Evolutionary conservation across 2,113 vertebrate genomes (phyloP), one percentile per base, ranked within the genome.

Genomic region (Accipiter virgatus): DNA sequence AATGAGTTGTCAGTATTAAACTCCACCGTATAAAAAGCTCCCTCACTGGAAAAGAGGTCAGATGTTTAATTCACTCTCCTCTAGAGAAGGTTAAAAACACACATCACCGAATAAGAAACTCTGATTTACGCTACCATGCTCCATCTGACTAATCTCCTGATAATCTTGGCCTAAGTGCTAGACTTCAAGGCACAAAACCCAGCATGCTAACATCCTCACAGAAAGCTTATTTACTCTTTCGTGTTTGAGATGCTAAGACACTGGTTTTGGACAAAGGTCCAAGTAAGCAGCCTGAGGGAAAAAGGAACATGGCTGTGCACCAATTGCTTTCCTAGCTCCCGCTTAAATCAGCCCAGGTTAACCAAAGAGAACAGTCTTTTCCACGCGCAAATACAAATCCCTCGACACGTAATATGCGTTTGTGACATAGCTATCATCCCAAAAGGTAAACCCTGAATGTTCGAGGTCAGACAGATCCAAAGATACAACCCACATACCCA

Each of bases 141-240:
- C 61, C 70, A 86, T 32, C 66, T 73, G 27, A 97, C 72, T 97
- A 95, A 96, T 86, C 75, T 90, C 85, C 62, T 55, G 84, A 58
- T 97, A 97, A 97, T 93, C 88, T 80, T 78, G 59, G 96, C 81
- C 85, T 91, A 96, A 97, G 79, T 95, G 48, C 63, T 95, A 78
- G 59, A 97, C 93, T 95, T 95, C 80, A 93, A 97, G 96, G 86
- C 47, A 90, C 34, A 93, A 45, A 88, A 81, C n/a, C 6, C 1
- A 97, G 62, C 71, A 63, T 40, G 63, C 72, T 89, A 88, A 95
- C 31, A 65, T 18, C 40, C 42, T 95, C 9, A 4, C 34, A 81
- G 74, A 88, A 93, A 89, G 68, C 52, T 96, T 86, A 90, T 96
- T 97, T 95, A 81, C 42, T 81, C 62, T 45, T 50, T 36, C 43